Conservation (phyloP, 2,113 vertebrate genomes). For the Entelurus aequoreus region DNA sequence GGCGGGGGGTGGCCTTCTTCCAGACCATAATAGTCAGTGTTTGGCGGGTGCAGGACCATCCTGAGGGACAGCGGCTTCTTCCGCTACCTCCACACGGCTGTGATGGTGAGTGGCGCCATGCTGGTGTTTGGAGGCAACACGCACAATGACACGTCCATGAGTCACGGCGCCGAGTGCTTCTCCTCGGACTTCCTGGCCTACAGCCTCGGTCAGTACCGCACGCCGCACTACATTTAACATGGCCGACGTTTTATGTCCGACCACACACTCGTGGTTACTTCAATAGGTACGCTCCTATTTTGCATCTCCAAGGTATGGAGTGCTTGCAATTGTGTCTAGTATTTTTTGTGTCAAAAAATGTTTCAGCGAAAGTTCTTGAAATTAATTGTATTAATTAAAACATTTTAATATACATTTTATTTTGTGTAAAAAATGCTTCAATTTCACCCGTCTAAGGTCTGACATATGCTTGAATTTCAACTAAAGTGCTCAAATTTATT, state of each 20-base stretch:
- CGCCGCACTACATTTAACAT: slow-evolving; percentile 4
- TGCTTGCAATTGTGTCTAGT: no score
- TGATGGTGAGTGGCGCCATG: slow-evolving; percentile 87
- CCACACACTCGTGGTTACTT: not conserved
- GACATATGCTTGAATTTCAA: no score
- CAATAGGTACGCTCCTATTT: no score
- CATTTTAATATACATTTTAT: no score
- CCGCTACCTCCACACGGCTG: slow-evolving; percentile 92
- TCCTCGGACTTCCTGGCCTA: slow-evolving; percentile 96
- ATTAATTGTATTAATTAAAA: no score
- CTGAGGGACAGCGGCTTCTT: slow-evolving; percentile 91
- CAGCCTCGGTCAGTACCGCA: slow-evolving; percentile 80
- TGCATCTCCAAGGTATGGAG: no score
- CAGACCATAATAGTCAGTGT: not conserved
- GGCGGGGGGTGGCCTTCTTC: not conserved
- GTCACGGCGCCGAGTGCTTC: slow-evolving; percentile 95
- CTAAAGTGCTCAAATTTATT: no score
- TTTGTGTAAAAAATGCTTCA: no score
- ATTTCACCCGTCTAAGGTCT: no score
- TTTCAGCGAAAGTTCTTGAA: no score
- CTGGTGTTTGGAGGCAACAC: slow-evolving; percentile 97
- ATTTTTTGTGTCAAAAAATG: no score
- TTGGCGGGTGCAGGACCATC: slow-evolving; percentile 76
- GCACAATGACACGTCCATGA: slow-evolving; percentile 98
- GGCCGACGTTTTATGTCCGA: not conserved